Evolutionary conservation across 2,888 invertebrate genomes (phyloP).

Genomic region (Andrena minutula): DNA sequence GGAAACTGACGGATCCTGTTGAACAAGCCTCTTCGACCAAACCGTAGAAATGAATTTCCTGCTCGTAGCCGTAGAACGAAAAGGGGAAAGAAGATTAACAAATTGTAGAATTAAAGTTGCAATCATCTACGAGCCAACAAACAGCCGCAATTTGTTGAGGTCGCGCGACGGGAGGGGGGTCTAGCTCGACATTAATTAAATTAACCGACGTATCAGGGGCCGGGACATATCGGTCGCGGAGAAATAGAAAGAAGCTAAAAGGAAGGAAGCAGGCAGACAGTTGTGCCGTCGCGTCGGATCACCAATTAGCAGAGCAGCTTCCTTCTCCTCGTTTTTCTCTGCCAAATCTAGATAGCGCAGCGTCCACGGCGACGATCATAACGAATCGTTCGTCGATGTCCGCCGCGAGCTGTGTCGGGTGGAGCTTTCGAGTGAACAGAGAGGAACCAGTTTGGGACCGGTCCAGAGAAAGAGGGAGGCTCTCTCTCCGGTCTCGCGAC

Average conservation of each 20-base stretch:
- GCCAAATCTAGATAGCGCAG: conserved; percentile 69
- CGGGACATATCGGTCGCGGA: conserved; percentile 6
- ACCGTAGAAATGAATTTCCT: not conserved
- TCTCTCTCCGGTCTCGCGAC: conserved; percentile 14
- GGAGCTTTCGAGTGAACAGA: conserved; percentile 56
- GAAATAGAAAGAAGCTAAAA: conserved; percentile 37
- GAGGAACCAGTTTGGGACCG: conserved; percentile 76
- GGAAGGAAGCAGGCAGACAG: conserved; percentile 34
- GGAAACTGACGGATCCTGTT: not conserved
- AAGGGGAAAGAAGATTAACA: not conserved
- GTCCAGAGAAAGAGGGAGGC: conserved; percentile 51
- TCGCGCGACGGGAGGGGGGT: conserved; percentile 26
- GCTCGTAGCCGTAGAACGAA: not conserved
- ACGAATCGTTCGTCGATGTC: conserved; percentile 74
- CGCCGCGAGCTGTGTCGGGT: conserved; percentile 55
- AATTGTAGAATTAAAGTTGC: not conserved
- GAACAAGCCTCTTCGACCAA: not conserved
- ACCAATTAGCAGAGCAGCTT: conserved; percentile 68
- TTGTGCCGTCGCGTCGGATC: conserved; percentile 66
- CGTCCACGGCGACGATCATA: conserved; percentile 69
- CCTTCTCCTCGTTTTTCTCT: conserved; percentile 45
- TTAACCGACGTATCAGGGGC: conserved; percentile 46
- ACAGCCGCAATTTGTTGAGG: not conserved
- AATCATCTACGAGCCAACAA: not conserved
- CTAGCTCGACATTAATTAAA: conserved; percentile 50